phyloP scores from a whole-genome alignment of 2,888 invertebrate species.

The Ectobius pallidus region DNA sequence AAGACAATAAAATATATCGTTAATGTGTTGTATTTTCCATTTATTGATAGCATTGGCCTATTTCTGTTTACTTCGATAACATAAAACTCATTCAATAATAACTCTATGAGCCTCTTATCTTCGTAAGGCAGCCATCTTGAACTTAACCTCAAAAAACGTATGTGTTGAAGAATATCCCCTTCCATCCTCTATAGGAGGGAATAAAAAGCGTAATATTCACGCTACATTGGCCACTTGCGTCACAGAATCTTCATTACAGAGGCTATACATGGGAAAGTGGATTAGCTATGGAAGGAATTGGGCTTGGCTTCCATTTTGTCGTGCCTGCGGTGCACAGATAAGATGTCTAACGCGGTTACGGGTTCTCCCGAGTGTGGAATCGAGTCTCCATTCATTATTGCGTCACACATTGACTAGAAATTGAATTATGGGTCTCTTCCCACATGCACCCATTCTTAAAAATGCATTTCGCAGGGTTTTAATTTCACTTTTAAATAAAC shows the following conservation, averaged over 20 bases:
- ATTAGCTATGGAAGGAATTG: slow-evolving; percentile 10
- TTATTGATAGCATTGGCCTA: too few relatives aligned
- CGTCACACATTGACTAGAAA: slow-evolving; percentile 31
- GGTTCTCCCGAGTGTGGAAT: slow-evolving; percentile 22
- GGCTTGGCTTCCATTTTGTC: background rate
- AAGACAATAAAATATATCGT: too few relatives aligned
- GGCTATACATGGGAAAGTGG: slow-evolving; percentile 14
- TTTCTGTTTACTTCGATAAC: too few relatives aligned
- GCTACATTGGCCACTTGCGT: slow-evolving; percentile 33
- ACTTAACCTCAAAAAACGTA: too few relatives aligned
- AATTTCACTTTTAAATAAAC: background rate
- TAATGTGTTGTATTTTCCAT: too few relatives aligned
- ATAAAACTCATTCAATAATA: too few relatives aligned
- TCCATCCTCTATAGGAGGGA: too few relatives aligned
- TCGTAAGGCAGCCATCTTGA: too few relatives aligned
- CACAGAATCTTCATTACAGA: slow-evolving; percentile 24
- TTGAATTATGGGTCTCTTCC: slow-evolving; percentile 33
- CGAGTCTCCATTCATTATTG: slow-evolving; percentile 13
- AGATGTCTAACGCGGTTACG: slow-evolving; percentile 28
- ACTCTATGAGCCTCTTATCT: too few relatives aligned
- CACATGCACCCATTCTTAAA: background rate
- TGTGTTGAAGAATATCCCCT: too few relatives aligned
- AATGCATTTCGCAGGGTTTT: background rate
- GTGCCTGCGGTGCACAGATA: slow-evolving; percentile 9
- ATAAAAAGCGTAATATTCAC: slow-evolving; percentile 29